Evolutionary conservation across 2,888 invertebrate species (phyloP), one percentile per base, ranked within the genome.

Genomic region (Heterodera filipjevi): DNA sequence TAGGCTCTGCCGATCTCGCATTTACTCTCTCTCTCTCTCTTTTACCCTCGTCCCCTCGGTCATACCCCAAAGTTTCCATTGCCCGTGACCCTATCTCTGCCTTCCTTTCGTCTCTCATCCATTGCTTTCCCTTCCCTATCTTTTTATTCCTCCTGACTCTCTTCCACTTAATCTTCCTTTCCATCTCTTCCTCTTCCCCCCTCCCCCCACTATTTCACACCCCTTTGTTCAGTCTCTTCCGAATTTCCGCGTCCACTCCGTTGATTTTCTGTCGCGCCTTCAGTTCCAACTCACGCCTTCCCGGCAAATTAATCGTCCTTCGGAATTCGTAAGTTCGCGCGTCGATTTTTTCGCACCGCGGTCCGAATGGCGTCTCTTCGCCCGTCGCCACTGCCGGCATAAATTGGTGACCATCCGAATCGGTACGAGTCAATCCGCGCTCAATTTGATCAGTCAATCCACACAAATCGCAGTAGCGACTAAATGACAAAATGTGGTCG

Each of bases 401-500:
- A 75, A 82, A 85, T 71, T 85, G 79, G 72, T 85, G 84, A 22
- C 59, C 59, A 6, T 27, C 59, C 59, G 59, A 59, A 16, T 80
- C 82, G 30, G 85, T 85, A 66, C 79, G 77, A 59, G 84, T 85
- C n/a, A 88, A 78, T 16, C 86, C 86, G 16, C 81, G 77, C 75
- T 89, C 88, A 44, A 88, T 83, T 59, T 84, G 81, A 46, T 85
- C 83, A 27, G 82, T 83, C 32, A 87, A 81, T n/a, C 82, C 80
- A 77, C 88, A 88, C 44, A 88, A 80, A 79, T 88, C 88, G 77
- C 88, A 88, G 75, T 88, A 88, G 19, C 88, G 86, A 77, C 87
- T 87, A 75, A 73, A 86, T 77, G 27, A 2, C 6, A 71, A 33
- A 33, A 71, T 16, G 49, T 19, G 66, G 30, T n/a, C n/a, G n/a